phyloP scores from a whole-genome alignment of 1,140 invertebrate species.

The Leptinotarsa texana region DNA sequence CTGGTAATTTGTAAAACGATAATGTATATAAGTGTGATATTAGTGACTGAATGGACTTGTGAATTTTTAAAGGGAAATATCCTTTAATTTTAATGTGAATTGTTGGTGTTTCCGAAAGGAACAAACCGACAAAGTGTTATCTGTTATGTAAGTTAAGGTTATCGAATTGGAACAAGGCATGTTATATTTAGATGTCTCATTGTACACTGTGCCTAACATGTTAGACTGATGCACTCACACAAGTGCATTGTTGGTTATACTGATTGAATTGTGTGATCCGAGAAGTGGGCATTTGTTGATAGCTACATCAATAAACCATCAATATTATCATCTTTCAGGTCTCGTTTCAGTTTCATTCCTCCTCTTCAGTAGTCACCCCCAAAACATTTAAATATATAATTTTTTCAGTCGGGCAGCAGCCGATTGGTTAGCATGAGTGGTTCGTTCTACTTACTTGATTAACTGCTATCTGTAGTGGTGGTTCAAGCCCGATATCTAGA shows the following conservation, averaged over 20 bases:
- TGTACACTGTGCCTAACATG: conserved; percentile 53
- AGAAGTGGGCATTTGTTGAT: conserved; percentile 54
- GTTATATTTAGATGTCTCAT: conserved; percentile 39
- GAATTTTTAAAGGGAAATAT: conserved; percentile 11
- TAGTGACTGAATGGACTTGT: conserved; percentile 3
- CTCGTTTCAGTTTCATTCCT: neutral
- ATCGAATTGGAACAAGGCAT: conserved; percentile 41
- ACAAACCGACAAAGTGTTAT: conserved; percentile 17
- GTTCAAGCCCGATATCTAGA: no score
- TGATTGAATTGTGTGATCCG: conserved; percentile 49
- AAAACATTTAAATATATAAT: no score
- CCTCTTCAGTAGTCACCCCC: neutral
- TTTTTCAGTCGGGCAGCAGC: no score
- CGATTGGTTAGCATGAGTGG: no score
- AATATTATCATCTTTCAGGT: conserved; percentile 34
- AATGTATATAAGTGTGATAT: conserved; percentile 5
- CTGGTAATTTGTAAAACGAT: conserved; percentile 11
- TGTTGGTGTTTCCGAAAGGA: conserved; percentile 19
- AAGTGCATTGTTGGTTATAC: conserved; percentile 48
- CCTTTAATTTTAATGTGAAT: conserved; percentile 10
- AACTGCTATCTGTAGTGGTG: no score
- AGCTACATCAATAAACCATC: conserved; percentile 49
- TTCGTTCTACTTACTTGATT: no score
- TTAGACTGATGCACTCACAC: conserved; percentile 47
- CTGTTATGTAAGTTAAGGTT: conserved; percentile 15